Evolutionary conservation across 2,113 vertebrate genomes (phyloP), one percentile per base, ranked within the genome.

Genomic region (Clupea harengus): DNA sequence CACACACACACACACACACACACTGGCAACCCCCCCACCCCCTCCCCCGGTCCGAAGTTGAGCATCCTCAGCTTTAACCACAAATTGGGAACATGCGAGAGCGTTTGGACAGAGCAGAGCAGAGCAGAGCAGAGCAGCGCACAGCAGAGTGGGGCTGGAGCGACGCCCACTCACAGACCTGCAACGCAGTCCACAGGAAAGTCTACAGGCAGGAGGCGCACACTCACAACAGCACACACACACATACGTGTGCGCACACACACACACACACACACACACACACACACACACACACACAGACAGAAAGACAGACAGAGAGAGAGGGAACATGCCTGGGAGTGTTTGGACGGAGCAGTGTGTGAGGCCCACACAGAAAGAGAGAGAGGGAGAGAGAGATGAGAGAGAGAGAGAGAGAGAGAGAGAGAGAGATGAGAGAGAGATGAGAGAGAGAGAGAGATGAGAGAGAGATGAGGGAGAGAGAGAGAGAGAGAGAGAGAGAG

Each of bases 21-120:
- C 60, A 2, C 22, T 25, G 8, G 22, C 60, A 3, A 6, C 22
- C 81, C 39, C 52, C 81, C 39, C 57, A 54, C 57, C 11, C 45
- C 81, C 90, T 87, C 44, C 81, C 32, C 22, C 54, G 90, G 87
- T 32, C 64, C 64, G 13, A 67, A 25, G 22, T 25, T 32, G 64
- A 72, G 64, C 64, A 67, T 72, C 64, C 64, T 72, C 64, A 28
- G n/a, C 64, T 28, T 32, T 9, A 32, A 94, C 89, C 93, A 75
- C 88, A 89, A 82, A 89, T 88, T 91, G 89, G 88, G 93, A 92
- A 87, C 88, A 90, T 52, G 82, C 85, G 85, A 88, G 75, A 88
- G 85, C 86, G 39, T 85, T 88, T 87, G 47, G 86, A 82, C 86
- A 82, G 90, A 87, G 89, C 72, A 54, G 52, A 3, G 52, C 6